Percentiles rank a stretch among this genome's conserved stretches.
Evolutionary conservation across 2,797 vertebrate species (phyloP).

Genomic region (Epinephelus malabaricus): DNA sequence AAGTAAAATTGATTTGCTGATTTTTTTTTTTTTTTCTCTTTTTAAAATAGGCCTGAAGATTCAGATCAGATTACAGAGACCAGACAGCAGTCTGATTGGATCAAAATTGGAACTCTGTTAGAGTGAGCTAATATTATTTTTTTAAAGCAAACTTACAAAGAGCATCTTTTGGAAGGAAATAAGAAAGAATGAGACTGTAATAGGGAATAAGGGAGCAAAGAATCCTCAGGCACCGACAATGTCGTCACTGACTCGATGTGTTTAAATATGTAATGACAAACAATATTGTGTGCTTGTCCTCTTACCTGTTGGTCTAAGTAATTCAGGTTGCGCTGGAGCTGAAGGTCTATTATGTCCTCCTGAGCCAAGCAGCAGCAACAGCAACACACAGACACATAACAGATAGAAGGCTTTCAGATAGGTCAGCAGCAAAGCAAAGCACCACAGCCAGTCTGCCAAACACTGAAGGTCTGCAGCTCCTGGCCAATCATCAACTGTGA

Average conservation of each 20-base stretch:
- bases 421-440: conserved; percentile 48
- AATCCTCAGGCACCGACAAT: not conserved
- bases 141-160: not conserved
- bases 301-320: conserved; percentile 99
- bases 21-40: too few species aligned
- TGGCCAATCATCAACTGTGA: not conserved
- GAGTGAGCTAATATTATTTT: not conserved
- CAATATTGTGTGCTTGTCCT: conserved; percentile 24
- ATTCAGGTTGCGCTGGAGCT: conserved; percentile 98
- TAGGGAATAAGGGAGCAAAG: not conserved
- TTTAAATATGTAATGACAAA: not conserved
- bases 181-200: not conserved
- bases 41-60: conserved; percentile 77
- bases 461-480: not conserved
- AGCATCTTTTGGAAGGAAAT: not conserved
- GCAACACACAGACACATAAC: conserved; percentile 42
- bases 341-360: conserved; percentile 99
- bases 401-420: conserved; percentile 34
- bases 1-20: too few species aligned
- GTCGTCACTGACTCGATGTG: not conserved
- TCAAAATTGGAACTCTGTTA: not conserved
- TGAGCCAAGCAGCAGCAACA: conserved; percentile 78
- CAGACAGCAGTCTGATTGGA: conserved; percentile 13
- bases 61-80: conserved; percentile 46
- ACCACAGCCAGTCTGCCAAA: conserved; percentile 14